Conservation (phyloP, 2,888 invertebrate genomes). For the Tetragonisca angustula region DNA sequence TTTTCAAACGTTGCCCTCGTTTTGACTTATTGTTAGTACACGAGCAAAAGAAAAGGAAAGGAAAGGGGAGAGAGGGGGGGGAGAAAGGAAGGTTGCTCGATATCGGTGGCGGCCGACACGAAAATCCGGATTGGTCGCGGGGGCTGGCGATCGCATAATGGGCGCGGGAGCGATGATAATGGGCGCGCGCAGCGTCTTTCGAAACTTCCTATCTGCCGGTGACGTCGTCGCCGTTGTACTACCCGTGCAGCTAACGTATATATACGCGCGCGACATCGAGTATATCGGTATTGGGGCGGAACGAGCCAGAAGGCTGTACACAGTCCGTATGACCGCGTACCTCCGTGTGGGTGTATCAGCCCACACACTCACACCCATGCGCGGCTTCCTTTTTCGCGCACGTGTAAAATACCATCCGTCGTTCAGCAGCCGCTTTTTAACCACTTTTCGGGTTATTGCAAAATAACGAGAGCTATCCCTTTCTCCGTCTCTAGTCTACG, state of each 20-base stretch:
- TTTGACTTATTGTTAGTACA: background rate
- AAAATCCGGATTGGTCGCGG: slow-evolving; percentile 63
- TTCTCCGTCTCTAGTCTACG: too few species aligned
- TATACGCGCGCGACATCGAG: slow-evolving; percentile 16
- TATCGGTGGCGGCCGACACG: slow-evolving; percentile 46
- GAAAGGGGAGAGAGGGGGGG: too few species aligned
- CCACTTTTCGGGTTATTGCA: too few species aligned
- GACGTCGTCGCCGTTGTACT: slow-evolving; percentile 43
- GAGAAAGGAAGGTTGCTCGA: slow-evolving; percentile 33
- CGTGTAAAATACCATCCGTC: background rate
- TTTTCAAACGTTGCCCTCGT: background rate
- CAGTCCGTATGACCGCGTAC: background rate
- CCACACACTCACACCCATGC: background rate
- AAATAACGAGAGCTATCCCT: too few species aligned
- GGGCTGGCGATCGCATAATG: slow-evolving; percentile 60
- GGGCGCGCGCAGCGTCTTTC: slow-evolving; percentile 66
- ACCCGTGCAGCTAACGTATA: background rate
- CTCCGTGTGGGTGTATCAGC: background rate
- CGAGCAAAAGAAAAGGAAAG: too few species aligned
- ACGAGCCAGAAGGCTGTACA: slow-evolving; percentile 62
- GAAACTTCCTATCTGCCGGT: slow-evolving; percentile 69
- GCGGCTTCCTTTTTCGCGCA: background rate
- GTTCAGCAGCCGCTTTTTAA: too few species aligned
- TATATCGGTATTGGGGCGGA: slow-evolving; percentile 74
- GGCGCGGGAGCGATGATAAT: slow-evolving; percentile 65